Evolutionary conservation across 1,140 invertebrate species (phyloP), one percentile per base, ranked within the genome.

Genomic region (Hyphantria cunea): DNA sequence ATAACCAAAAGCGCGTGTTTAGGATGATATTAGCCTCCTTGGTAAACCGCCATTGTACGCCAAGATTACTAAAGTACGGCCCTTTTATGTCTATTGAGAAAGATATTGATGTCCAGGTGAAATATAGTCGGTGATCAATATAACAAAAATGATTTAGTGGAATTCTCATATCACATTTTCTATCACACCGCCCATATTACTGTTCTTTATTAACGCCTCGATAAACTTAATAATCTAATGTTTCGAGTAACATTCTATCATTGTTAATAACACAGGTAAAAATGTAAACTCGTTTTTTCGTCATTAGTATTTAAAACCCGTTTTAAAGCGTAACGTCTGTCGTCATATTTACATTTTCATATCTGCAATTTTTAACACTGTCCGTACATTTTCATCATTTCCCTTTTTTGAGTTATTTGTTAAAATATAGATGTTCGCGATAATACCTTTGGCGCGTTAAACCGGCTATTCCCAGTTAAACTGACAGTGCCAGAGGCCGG

Each of bases 1-100:
- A 52, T 52, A 33, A 52, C 12, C 33, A 39, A 15, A 49, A 52
- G 34, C 37, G 50, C 50, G 50, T 52, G 34, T 52, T 33, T 52
- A 52, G 33, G 32, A 52, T 52, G 50, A 39, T 52, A 39, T 52
- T 52, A 52, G 33, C 33, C 50, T 39, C 50, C 15, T 14, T 52
- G 50, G 34, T 15, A 52, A 33, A 52, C 50, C 34, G 13, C 10
- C 15, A 37, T 52, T 52, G 34, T 52, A 15, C 6, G 50, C 13
- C 9, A 14, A 52, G 14, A 52, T 52, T 32, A n/a, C 12, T 25
- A 52, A 13, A 52, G 33, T 52, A 52, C 4, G 33, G 0, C 6
- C 4, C 10, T 33, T 14, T 52, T 52, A 14, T 52, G 32, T 17
- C 33, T 15, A 17, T 37, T 15, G 34, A 52, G 50, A 49, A 32